phyloP scores from a whole-genome alignment of 2,797 vertebrate genomes.

The Smutsia temminckii region DNA sequence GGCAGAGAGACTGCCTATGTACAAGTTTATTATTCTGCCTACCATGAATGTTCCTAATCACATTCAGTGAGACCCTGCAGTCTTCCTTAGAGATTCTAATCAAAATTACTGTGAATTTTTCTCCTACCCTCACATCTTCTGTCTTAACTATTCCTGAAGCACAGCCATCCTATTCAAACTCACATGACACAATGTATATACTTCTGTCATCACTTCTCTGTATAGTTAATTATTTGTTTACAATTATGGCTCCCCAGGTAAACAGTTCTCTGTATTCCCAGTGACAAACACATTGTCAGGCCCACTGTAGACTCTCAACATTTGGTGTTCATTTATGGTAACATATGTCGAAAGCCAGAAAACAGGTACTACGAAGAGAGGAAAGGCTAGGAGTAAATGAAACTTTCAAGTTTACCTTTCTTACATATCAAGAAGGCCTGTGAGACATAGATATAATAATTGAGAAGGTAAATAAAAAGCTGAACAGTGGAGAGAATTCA shows the following conservation, averaged over 20 bases:
- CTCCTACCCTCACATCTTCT: not conserved
- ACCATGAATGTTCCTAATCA: not conserved
- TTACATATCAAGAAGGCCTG: not conserved
- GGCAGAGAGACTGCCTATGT: not conserved
- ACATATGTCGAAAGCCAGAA: not conserved
- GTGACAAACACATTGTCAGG: not conserved
- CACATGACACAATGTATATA: not conserved
- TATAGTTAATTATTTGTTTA: not conserved
- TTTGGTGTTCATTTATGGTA: not conserved
- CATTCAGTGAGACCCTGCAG: not conserved
- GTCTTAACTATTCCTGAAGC: not conserved
- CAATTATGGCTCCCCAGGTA: not conserved
- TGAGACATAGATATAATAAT: not conserved
- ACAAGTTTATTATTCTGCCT: not conserved
- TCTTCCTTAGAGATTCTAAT: not conserved
- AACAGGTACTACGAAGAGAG: not conserved
- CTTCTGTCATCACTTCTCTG: not conserved
- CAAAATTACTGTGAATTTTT: not conserved
- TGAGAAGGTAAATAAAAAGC: conserved; percentile 1
- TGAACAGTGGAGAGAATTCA: not conserved
- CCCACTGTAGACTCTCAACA: not conserved
- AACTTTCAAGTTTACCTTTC: not conserved
- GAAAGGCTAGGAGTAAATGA: not conserved
- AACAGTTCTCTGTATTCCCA: not conserved
- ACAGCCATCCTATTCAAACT: not conserved